A percentile compares a stretch with the other conserved stretches of the same genome.
These are phyloP conservation scores for Marisa cornuarietis DNA, from an alignment of 1,140 invertebrate genomes.

Conservation along the genomic window DNA sequence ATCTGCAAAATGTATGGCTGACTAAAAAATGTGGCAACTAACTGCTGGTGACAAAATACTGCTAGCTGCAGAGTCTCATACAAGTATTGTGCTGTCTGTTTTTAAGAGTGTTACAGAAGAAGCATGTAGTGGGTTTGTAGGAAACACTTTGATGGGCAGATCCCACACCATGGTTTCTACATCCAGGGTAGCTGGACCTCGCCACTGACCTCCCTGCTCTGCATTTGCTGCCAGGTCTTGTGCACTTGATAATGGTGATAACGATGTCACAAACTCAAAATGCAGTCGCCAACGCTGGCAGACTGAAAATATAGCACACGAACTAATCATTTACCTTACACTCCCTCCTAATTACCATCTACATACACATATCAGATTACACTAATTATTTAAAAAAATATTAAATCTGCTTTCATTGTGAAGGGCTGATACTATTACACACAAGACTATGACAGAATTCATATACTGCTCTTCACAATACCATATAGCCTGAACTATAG, in stretches of 20 bases:
- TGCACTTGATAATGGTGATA: constrained; percentile 26
- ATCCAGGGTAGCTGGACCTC: constrained; percentile 83
- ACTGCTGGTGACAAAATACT: too few relatives aligned
- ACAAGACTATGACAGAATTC: too few relatives aligned
- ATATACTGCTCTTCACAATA: too few relatives aligned
- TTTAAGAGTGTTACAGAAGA: constrained; percentile 48
- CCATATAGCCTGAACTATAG: too few relatives aligned
- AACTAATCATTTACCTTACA: not conserved
- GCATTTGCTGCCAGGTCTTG: constrained; percentile 48
- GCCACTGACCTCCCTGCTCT: constrained; percentile 76
- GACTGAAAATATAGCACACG: constrained; percentile 71
- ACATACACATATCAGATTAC: too few relatives aligned
- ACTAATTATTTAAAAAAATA: too few relatives aligned
- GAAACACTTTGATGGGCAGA: constrained; percentile 90
- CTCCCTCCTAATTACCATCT: too few relatives aligned
- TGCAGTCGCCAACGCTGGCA: constrained; percentile 91
- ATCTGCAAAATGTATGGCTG: too few relatives aligned
- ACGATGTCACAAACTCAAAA: constrained; percentile 92
- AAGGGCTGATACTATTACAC: too few relatives aligned
- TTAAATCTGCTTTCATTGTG: too few relatives aligned
- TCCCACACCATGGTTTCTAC: constrained; percentile 99
- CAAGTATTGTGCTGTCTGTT: constrained; percentile 34
- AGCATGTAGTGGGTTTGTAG: constrained; percentile 82
- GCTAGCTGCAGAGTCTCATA: constrained; percentile 7
- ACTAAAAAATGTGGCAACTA: too few relatives aligned